These are phyloP conservation scores for Netelia fuscicornis DNA, from an alignment of 2,888 invertebrate genomes.

Conservation along the genomic window DNA sequence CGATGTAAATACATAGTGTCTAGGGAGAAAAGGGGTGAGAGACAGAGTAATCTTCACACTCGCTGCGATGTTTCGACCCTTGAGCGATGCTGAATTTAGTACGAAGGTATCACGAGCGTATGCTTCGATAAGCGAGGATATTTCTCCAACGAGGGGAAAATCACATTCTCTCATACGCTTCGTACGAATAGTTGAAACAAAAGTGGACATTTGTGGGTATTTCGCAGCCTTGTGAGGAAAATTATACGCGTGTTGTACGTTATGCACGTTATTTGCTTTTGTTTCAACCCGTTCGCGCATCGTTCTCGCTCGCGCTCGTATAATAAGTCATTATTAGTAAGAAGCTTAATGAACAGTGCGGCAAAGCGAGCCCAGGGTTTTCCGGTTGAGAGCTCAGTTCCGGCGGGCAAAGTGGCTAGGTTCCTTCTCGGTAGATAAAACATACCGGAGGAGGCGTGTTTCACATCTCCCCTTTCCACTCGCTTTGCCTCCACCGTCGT, in stretches of 20 bases:
- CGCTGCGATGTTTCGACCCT: too few species aligned
- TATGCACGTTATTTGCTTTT: not conserved
- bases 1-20: too few species aligned
- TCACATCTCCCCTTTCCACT: not conserved
- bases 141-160: not conserved
- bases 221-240: not conserved
- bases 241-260: not conserved
- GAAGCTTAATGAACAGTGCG: conserved; percentile 63
- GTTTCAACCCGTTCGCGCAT: not conserved
- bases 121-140: not conserved
- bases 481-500: not conserved
- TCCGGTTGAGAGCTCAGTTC: conserved; percentile 60
- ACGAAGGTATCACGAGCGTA: too few species aligned
- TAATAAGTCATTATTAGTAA: conserved; percentile 64
- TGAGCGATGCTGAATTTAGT: too few species aligned
- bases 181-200: conserved; percentile 39
- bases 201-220: conserved; percentile 8
- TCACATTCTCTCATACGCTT: not conserved
- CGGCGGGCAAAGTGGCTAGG: conserved; percentile 53
- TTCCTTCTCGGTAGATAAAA: conserved; percentile 54
- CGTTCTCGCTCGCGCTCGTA: conserved; percentile 24
- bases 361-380: conserved; percentile 55
- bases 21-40: too few species aligned
- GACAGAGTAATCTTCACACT: too few species aligned
- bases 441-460: conserved; percentile 45